A percentile compares a stretch with the other conserved stretches of the same genome.
Conservation (phyloP, 2,797 vertebrate genomes). For the Aselliscus stoliczkanus region DNA sequence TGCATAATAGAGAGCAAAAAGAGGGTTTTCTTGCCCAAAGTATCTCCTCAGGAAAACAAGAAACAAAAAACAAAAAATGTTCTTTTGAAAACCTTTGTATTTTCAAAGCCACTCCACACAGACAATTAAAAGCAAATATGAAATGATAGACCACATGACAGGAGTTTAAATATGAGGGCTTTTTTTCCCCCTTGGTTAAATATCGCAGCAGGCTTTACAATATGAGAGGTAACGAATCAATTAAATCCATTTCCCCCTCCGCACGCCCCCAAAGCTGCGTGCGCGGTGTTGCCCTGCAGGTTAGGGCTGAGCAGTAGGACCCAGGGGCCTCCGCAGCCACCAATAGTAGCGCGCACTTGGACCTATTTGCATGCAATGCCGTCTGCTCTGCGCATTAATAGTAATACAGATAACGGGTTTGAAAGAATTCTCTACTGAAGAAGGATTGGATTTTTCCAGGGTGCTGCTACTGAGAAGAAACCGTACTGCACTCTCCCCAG, state of each 20-base stretch:
- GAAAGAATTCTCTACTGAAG: constrained; percentile 82
- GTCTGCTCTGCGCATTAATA: constrained; percentile 84
- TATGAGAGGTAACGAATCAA: constrained; percentile 79
- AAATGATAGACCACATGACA: constrained; percentile 62
- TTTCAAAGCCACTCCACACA: constrained; percentile 15
- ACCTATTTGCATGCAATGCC: constrained; percentile 85
- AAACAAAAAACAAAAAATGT: not conserved
- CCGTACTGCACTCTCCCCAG: constrained; percentile 23
- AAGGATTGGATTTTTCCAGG: constrained; percentile 80
- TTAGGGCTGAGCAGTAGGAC: constrained; percentile 90
- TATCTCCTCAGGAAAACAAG: not conserved
- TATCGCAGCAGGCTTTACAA: constrained; percentile 64
- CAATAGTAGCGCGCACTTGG: constrained; percentile 82
- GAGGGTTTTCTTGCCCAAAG: not conserved
- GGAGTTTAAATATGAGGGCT: constrained; percentile 25
- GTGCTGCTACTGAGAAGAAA: constrained; percentile 75
- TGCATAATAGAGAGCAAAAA: not conserved
- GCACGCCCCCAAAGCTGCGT: constrained; percentile 56
- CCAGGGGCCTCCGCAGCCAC: constrained; percentile 82
- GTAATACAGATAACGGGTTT: constrained; percentile 82
- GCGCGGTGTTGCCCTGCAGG: constrained; percentile 75
- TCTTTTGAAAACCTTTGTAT: constrained; percentile 60
- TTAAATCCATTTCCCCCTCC: constrained; percentile 60
- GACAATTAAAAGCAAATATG: constrained; percentile 56
- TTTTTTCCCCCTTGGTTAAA: constrained; percentile 47